A percentile compares a stretch with the other conserved stretches of the same genome.
These are phyloP conservation scores for Triops cancriformis DNA, from an alignment of 1,140 invertebrate genomes.

Conservation along the genomic window DNA sequence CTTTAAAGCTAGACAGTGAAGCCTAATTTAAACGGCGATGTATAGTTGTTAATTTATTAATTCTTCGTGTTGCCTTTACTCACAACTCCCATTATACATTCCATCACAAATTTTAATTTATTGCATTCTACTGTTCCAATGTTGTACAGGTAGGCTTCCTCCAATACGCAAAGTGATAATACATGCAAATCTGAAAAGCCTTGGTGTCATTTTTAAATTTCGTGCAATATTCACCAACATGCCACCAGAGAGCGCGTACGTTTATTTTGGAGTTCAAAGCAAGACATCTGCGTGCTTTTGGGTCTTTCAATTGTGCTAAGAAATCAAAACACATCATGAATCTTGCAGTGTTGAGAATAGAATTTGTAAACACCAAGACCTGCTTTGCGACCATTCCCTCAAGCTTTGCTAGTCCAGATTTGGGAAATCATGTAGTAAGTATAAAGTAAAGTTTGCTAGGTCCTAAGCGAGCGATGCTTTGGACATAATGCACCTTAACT, in stretches of 20 bases:
- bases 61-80: neutral
- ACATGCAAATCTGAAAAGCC: neutral
- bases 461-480: neutral
- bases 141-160: neutral
- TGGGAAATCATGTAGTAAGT: neutral
- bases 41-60: conserved; percentile 8
- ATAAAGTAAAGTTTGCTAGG: neutral
- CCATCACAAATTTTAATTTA: neutral
- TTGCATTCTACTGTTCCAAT: neutral
- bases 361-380: neutral
- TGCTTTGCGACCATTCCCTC: neutral
- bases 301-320: neutral
- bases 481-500: neutral
- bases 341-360: neutral
- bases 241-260: neutral
- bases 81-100: neutral
- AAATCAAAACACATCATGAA: neutral
- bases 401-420: neutral
- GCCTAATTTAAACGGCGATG: neutral
- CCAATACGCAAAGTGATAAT: neutral
- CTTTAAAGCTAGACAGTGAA: conserved; percentile 15
- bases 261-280: neutral
- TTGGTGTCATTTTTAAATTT: neutral
- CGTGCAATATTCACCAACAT: neutral
- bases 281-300: neutral